Evolutionary conservation across 2,113 vertebrate genomes (phyloP).

Genomic region (Cyprinus carpio): DNA sequence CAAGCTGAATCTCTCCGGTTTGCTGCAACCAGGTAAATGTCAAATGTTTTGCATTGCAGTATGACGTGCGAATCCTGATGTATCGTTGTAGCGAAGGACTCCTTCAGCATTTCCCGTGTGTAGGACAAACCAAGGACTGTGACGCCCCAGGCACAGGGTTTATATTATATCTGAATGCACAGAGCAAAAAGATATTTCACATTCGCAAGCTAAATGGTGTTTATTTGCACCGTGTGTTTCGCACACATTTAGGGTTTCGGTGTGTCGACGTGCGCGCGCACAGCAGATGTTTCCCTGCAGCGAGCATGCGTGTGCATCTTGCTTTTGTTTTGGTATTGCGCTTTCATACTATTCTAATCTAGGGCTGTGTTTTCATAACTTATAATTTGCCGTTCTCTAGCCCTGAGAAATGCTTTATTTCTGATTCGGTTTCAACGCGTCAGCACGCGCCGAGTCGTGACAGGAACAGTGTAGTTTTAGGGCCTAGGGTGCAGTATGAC

Average conservation of each 20-base stretch:
- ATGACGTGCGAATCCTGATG: not conserved
- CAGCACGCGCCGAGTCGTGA: slow-evolving; percentile 39
- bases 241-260: not conserved
- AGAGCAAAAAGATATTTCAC: not conserved
- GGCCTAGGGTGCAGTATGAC: slow-evolving; percentile 51
- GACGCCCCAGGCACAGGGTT: not conserved
- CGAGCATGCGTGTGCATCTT: slow-evolving; percentile 22
- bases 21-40: slow-evolving; percentile 59
- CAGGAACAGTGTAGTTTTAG: slow-evolving; percentile 37
- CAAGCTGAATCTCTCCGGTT: slow-evolving; percentile 8
- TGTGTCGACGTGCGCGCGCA: slow-evolving; percentile 21
- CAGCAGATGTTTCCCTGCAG: slow-evolving; percentile 50
- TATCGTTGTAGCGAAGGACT: not conserved
- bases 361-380: not conserved
- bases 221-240: not conserved
- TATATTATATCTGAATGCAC: no score
- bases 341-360: not conserved
- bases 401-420: not conserved
- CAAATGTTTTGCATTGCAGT: not conserved
- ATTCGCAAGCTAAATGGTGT: not conserved
- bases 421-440: not conserved
- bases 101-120: not conserved
- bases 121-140: slow-evolving; percentile 42
- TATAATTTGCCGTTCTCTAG: not conserved
- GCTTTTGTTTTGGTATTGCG: slow-evolving; percentile 6